Percentiles rank a stretch among this genome's conserved stretches.
phyloP scores from a whole-genome alignment of 2,113 vertebrate genomes.

The Trogon melanurus region DNA sequence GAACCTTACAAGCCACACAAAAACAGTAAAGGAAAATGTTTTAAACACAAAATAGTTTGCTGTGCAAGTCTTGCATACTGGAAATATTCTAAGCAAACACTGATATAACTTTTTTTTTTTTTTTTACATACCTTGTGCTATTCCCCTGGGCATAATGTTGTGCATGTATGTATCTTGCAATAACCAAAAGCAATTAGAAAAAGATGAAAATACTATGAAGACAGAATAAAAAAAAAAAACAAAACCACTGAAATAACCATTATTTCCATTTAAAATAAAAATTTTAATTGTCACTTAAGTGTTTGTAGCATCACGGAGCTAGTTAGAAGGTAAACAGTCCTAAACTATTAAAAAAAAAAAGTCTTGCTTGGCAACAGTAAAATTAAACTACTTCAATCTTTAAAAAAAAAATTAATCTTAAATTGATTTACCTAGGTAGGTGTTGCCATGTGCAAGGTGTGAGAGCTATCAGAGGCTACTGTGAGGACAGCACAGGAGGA shows the following conservation, averaged over 20 bases:
- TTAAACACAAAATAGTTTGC: not conserved
- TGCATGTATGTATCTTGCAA: not conserved
- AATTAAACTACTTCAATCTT: not conserved
- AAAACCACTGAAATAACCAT: not conserved
- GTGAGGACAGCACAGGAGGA: not conserved
- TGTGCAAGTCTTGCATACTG: not conserved
- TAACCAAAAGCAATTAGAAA: not conserved
- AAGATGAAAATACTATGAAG: not conserved
- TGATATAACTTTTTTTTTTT: not conserved
- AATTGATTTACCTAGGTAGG: not conserved
- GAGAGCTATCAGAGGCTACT: not conserved
- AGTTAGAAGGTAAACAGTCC: not conserved
- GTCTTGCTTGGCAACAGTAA: not conserved
- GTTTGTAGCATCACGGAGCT: not conserved
- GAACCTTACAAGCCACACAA: not conserved
- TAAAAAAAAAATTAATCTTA: not conserved
- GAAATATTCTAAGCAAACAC: not conserved
- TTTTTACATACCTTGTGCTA: not conserved
- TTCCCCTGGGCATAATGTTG: not conserved
- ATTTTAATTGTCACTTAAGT: not conserved
- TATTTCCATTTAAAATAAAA: not conserved
- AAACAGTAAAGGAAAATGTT: not conserved
- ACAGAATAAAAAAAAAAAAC: not conserved
- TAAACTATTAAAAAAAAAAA: not conserved
- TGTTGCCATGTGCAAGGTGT: not conserved